These are phyloP conservation scores for Leptoteleia sp. DNA, from an alignment of 1,140 invertebrate genomes.

Conservation along the genomic window DNA sequence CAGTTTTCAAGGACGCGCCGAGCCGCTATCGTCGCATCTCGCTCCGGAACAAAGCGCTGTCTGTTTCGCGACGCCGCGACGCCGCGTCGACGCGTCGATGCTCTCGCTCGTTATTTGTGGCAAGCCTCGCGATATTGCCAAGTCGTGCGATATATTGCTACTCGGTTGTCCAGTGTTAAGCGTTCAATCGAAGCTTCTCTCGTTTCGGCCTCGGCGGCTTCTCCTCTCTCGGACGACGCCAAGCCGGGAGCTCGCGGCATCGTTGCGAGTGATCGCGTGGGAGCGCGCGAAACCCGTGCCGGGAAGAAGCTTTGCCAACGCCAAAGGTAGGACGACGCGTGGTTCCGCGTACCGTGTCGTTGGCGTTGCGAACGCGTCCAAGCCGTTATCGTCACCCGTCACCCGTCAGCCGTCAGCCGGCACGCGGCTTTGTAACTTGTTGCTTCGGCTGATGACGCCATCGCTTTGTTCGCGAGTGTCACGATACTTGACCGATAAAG, in stretches of 20 bases:
- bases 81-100: not conserved
- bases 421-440: constrained; percentile 28
- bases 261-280: too few species aligned
- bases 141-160: too few species aligned
- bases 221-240: constrained; percentile 15
- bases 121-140: too few species aligned
- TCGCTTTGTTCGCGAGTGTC: constrained; percentile 51
- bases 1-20: constrained; percentile 80
- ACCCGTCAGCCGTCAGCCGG: not conserved
- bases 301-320: not conserved
- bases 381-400: not conserved
- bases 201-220: not conserved
- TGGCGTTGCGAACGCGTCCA: not conserved
- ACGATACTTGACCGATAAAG: constrained; percentile 10
- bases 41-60: constrained; percentile 65
- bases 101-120: too few species aligned
- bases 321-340: too few species aligned
- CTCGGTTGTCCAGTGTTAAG: too few species aligned
- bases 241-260: constrained; percentile 2
- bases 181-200: too few species aligned
- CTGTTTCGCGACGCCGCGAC: constrained; percentile 1
- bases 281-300: too few species aligned
- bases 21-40: constrained; percentile 70
- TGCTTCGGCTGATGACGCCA: constrained; percentile 53
- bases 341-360: not conserved